Percentiles rank a stretch among this genome's conserved stretches.
Evolutionary conservation across 1,140 invertebrate species (phyloP).

Genomic region (Pseudomyrmex pallidus): DNA sequence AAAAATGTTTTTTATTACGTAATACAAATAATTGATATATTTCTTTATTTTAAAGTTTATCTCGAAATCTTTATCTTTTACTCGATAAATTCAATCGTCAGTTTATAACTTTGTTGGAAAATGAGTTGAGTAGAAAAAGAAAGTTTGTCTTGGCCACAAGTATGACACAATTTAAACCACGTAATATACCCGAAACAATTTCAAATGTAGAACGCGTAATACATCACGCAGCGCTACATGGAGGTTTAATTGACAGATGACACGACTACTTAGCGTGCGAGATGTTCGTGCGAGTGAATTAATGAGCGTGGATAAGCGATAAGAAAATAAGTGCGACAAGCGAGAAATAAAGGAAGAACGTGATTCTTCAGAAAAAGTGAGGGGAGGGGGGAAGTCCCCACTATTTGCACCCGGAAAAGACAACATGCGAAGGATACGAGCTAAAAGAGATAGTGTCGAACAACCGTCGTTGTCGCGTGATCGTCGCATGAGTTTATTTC

Average conservation of each 20-base stretch:
- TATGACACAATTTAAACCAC: neutral
- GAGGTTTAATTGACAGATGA: slow-evolving; percentile 21
- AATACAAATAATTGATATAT: neutral
- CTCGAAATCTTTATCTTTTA: too few species aligned
- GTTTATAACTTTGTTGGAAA: neutral
- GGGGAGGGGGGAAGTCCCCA: slow-evolving; percentile 52
- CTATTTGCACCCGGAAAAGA: slow-evolving; percentile 37
- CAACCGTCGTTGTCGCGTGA: slow-evolving; percentile 18
- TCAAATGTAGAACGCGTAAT: neutral
- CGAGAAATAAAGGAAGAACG: neutral
- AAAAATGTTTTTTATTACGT: neutral
- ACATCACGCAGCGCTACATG: neutral
- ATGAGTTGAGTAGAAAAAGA: too few species aligned
- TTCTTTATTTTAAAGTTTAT: neutral
- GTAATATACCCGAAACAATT: neutral
- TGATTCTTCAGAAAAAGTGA: slow-evolving; percentile 41
- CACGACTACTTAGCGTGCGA: slow-evolving; percentile 6
- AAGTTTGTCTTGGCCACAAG: too few species aligned
- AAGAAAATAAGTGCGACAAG: neutral
- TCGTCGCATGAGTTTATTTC: neutral
- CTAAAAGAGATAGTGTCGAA: slow-evolving; percentile 45
- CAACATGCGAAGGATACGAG: slow-evolving; percentile 12
- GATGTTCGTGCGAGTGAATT: neutral
- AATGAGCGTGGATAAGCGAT: neutral
- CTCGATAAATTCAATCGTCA: neutral